A percentile compares a stretch with the other conserved stretches of the same genome.
Evolutionary conservation across 1,140 invertebrate species (phyloP).

Genomic region (Chelonus insularis): DNA sequence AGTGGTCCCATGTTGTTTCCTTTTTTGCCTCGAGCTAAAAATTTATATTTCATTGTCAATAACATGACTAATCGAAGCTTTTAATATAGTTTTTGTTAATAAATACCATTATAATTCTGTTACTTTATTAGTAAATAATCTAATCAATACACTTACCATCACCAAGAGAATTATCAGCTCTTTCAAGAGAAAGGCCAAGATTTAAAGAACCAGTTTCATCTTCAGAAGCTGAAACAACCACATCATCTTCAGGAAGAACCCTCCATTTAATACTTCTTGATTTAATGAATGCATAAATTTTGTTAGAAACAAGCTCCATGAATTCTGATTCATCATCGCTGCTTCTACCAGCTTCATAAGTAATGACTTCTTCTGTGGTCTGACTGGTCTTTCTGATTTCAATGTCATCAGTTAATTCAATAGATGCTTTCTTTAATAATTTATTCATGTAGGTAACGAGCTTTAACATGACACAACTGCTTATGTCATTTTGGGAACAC

Average conservation of each 20-base stretch:
- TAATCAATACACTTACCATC: conserved; percentile 52
- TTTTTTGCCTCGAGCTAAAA: conserved; percentile 68
- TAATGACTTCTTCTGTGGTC: conserved; percentile 50
- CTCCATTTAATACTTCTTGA: conserved; percentile 64
- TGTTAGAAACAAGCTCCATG: conserved; percentile 70
- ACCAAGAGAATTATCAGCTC: conserved; percentile 56
- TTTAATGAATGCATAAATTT: conserved; percentile 73
- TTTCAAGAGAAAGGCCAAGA: conserved; percentile 72
- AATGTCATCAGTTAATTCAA: conserved; percentile 74
- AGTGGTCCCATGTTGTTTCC: conserved; percentile 75
- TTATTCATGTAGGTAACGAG: conserved; percentile 79
- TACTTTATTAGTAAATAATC: neutral
- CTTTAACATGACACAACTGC: conserved; percentile 78
- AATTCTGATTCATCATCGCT: conserved; percentile 71
- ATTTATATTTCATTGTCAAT: neutral
- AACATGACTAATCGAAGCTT: no score
- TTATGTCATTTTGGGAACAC: conserved; percentile 74
- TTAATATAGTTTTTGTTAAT: no score
- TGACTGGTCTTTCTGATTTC: conserved; percentile 75
- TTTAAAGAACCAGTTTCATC: conserved; percentile 73
- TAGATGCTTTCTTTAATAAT: conserved; percentile 75
- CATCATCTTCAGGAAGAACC: conserved; percentile 73
- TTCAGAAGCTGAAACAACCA: conserved; percentile 70
- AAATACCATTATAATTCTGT: neutral
- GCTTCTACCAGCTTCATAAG: conserved; percentile 50